Percentiles rank a stretch among this genome's conserved stretches.
Evolutionary conservation across 1,140 invertebrate genomes (phyloP).

Genomic region (Antheraea mylitta): DNA sequence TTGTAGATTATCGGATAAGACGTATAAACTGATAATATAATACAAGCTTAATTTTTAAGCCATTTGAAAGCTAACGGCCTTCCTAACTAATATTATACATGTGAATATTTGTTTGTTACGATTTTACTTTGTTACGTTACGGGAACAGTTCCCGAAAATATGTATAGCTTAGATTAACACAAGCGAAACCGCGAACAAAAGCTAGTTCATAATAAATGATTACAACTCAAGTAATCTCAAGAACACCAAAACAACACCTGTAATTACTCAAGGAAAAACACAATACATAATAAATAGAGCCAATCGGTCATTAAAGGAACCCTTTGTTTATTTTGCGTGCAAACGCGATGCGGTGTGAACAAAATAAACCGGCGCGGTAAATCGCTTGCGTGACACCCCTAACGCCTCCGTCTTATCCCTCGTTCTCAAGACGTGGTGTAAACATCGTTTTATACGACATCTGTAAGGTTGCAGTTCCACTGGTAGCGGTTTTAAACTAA

Average conservation of each 20-base stretch:
- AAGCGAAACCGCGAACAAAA: no score
- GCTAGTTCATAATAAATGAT: no score
- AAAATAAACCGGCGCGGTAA: conserved; percentile 15
- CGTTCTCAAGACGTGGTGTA: conserved; percentile 43
- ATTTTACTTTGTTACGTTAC: no score
- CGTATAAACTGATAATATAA: no score
- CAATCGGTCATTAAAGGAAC: conserved; percentile 4
- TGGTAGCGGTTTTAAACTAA: background rate
- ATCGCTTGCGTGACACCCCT: conserved; percentile 40
- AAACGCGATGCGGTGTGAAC: conserved; percentile 18
- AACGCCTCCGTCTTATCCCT: conserved; percentile 43
- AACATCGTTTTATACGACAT: conserved; percentile 29
- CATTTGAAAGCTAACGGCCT: no score
- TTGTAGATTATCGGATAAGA: no score
- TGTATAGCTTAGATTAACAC: no score
- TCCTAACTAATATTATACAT: no score
- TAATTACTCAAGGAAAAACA: background rate
- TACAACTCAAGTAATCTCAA: background rate
- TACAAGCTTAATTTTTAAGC: no score
- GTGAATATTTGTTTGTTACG: no score
- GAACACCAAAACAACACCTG: background rate
- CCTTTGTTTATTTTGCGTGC: conserved; percentile 14
- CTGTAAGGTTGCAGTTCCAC: conserved; percentile 19
- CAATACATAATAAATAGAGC: background rate
- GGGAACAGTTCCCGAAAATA: no score